Evolutionary conservation across 1,140 invertebrate genomes (phyloP).

Genomic region (Drosophila funebris): DNA sequence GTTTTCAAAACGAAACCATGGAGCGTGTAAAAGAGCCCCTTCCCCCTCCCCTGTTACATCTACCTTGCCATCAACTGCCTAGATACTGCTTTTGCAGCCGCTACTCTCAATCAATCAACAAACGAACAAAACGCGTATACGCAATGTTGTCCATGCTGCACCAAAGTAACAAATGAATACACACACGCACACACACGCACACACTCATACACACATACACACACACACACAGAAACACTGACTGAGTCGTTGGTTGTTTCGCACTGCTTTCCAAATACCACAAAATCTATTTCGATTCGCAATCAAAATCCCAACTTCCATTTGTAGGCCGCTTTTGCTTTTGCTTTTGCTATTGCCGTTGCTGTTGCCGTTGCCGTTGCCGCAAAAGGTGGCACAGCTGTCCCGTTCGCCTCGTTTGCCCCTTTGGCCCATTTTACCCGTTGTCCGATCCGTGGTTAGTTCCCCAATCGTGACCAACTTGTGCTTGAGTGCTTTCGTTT

Average conservation of each 20-base stretch:
- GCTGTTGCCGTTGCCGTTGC: constrained; percentile 33
- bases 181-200: constrained; percentile 27
- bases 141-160: constrained; percentile 66
- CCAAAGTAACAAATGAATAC: constrained; percentile 74
- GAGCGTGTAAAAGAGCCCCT: constrained; percentile 56
- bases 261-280: constrained; percentile 81
- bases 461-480: constrained; percentile 77
- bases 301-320: constrained; percentile 82
- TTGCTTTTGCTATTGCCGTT: constrained; percentile 34
- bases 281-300: constrained; percentile 83
- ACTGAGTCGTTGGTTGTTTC: constrained; percentile 47
- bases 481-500: constrained; percentile 83
- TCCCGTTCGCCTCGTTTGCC: background rate
- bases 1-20: constrained; percentile 50
- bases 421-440: constrained; percentile 16
- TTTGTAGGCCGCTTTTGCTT: constrained; percentile 54
- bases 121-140: constrained; percentile 79
- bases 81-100: background rate
- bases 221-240: constrained; percentile 23
- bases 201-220: constrained; percentile 37
- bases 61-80: too few species aligned
- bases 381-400: constrained; percentile 25
- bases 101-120: constrained; percentile 74
- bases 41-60: background rate
- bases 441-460: constrained; percentile 43